Evolutionary conservation across 1,140 invertebrate species (phyloP).

Genomic region (Drosophila kanapiae): DNA sequence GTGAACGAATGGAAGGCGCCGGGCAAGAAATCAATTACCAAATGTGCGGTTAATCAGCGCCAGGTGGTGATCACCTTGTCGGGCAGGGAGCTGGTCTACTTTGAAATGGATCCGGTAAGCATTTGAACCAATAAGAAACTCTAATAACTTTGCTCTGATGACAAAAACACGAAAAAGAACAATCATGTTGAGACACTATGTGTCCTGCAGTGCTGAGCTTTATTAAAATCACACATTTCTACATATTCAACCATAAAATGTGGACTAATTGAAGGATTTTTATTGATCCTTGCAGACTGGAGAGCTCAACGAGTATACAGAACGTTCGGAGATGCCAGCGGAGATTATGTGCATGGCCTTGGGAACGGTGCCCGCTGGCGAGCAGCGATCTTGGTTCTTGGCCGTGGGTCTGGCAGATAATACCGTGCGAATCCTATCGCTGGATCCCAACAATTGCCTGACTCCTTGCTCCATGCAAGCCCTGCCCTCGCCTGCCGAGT

Average conservation of each 20-base stretch:
- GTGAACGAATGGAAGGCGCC: conserved; percentile 99
- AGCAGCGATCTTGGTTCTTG: conserved; percentile 98
- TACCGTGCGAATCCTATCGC: conserved; percentile 98
- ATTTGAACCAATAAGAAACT: background rate
- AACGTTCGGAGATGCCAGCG: conserved; percentile 97
- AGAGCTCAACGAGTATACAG: conserved; percentile 99
- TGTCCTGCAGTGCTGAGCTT: conserved; percentile 85
- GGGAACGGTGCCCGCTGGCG: conserved; percentile 96
- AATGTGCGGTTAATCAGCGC: conserved; percentile 99
- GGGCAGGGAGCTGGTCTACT: conserved; percentile 99
- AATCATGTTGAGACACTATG: conserved; percentile 84
- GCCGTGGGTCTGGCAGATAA: conserved; percentile 98
- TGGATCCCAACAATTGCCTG: conserved; percentile 97
- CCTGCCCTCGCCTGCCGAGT: conserved; percentile 98
- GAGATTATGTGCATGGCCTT: conserved; percentile 99
- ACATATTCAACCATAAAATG: background rate
- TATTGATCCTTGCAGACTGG: conserved; percentile 90
- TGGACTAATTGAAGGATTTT: conserved; percentile 13
- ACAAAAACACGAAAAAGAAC: conserved; percentile 84
- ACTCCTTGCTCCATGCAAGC: conserved; percentile 98
- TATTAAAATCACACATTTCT: background rate
- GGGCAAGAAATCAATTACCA: conserved; percentile 98
- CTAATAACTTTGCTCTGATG: conserved; percentile 68
- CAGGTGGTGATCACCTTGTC: conserved; percentile 99
- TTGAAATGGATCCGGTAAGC: conserved; percentile 99